These are phyloP conservation scores for Lithobates pipiens DNA, from an alignment of 2,797 vertebrate genomes.

Conservation along the genomic window DNA sequence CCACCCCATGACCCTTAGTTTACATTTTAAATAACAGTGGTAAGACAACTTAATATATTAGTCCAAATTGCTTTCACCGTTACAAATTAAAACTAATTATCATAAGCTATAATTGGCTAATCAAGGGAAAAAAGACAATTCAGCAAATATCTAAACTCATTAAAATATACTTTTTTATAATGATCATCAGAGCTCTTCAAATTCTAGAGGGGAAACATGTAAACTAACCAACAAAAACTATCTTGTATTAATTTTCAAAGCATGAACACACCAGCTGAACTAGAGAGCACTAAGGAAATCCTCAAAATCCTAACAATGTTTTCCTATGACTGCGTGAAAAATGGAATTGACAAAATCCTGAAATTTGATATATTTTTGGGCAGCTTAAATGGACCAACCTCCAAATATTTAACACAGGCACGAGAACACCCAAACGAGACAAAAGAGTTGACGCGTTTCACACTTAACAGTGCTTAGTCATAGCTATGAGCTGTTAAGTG, in stretches of 20 bases:
- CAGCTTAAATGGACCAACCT: too few species aligned
- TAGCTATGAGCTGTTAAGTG: too few species aligned
- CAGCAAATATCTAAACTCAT: conserved; percentile 41
- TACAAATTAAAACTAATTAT: conserved; percentile 23
- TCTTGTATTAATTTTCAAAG: neutral
- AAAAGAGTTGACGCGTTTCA: too few species aligned
- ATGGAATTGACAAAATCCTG: too few species aligned
- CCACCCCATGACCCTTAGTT: neutral
- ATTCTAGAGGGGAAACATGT: neutral
- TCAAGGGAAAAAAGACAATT: conserved; percentile 17
- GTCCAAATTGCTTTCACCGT: conserved; percentile 6
- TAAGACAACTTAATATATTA: conserved; percentile 1
- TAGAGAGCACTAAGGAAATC: neutral
- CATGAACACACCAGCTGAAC: neutral
- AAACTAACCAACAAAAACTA: neutral
- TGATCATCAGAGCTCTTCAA: neutral
- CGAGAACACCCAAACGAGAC: too few species aligned
- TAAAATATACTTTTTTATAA: neutral
- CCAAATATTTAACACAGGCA: too few species aligned
- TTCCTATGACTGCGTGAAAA: neutral
- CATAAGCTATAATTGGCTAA: conserved; percentile 43
- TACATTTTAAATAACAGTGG: conserved; percentile 19
- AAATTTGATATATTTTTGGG: too few species aligned
- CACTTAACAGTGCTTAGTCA: too few species aligned
- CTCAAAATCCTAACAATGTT: neutral